Evolutionary conservation across 2,888 invertebrate genomes (phyloP), one percentile per base, ranked within the genome.

Genomic region (Leptopilina myrica): DNA sequence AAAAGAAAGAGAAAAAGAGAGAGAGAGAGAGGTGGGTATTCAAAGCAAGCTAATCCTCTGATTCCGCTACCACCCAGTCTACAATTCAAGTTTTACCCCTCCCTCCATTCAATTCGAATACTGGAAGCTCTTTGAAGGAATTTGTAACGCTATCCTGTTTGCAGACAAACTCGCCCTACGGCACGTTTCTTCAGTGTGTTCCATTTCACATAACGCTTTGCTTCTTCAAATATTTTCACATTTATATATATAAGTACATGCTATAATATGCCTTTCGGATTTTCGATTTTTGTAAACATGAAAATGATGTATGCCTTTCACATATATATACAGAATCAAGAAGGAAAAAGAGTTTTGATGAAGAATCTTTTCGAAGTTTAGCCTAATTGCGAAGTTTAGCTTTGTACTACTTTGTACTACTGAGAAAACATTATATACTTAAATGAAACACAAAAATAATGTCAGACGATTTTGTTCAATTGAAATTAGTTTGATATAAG

Each of bases 121-220:
- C 69, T 78, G 78, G 43, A 77, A 79, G 80, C 82, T 83, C 84
- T 87, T 89, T 88, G 83, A 86, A 85, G 82, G 85, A 88, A 89
- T 89, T 88, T 87, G 90, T 91, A 91, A 90, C 87, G 90, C 88
- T 89, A 90, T 89, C 87, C 90, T 88, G 88, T 87, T 88, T 86
- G 85, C 86, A 85, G 84, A 85, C 86, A 83, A 82, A 84, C 73
- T 56, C 56, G 56, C 73, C 73, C 73, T 73, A 56, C 56, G 73
- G 73, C 73, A 73, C 73, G 73, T 56, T 56, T 73, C 53, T 73
- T 73, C 73, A 56, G 12, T 49, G 33, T 73, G n/a, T 59, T 56
- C 56, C 33, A 33, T n/a, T 69, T 33, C 33, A 73, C 9, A 53
- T 33, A n/a, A 53, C 53, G 33, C n/a, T 33, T 56, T 26, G 56